Evolutionary conservation across 2,113 vertebrate species (phyloP), one percentile per base, ranked within the genome.

Genomic region (Pygathrix nemaeus): DNA sequence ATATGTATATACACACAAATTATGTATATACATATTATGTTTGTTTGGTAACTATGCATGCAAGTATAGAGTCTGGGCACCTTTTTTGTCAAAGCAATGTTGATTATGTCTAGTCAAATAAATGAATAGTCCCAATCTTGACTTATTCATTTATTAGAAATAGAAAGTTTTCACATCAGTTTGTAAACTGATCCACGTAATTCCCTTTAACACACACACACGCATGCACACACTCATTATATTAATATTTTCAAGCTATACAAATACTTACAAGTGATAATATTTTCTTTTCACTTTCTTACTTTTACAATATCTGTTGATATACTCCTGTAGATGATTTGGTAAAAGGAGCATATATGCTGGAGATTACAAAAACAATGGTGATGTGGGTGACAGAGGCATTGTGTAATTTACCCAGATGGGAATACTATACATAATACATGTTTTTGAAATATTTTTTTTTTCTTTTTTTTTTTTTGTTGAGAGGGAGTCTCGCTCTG

Each of bases 61-160:
- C 40, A 78, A 93, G 43, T 27, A 84, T 38, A 83, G 59, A 76
- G 17, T 79, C 40, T 83, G 80, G 48, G 20, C 43, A 81, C 9
- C 20, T 48, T 72, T n/a, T 43, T 86, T 64, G 75, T 68, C 66
- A 97, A 95, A 90, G 90, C 59, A 95, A 90, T 76, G 17, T 88
- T 88, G 57, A 78, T 93, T 68, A 94, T 79, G 45, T 88, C n/a
- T 92, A 88, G 70, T 82, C 76, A 93, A 95, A 93, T 86, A 84
- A 95, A 87, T 97, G 59, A 87, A 91, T 35, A 82, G 45, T 81
- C 30, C 23, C 35, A 89, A 79, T 91, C 72, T 94, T 93, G 45
- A 84, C 8, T 88, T 83, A 93, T 7, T 93, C 88, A 85, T 92
- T 79, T 96, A 48, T 59, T 61, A 81, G 75, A 75, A 93, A 85